A percentile compares a stretch with the other conserved stretches of the same genome.
These are phyloP conservation scores for Zoanthus gigantus DNA, from an alignment of 92 coral and sea anemone genomes.

Conservation along the genomic window DNA sequence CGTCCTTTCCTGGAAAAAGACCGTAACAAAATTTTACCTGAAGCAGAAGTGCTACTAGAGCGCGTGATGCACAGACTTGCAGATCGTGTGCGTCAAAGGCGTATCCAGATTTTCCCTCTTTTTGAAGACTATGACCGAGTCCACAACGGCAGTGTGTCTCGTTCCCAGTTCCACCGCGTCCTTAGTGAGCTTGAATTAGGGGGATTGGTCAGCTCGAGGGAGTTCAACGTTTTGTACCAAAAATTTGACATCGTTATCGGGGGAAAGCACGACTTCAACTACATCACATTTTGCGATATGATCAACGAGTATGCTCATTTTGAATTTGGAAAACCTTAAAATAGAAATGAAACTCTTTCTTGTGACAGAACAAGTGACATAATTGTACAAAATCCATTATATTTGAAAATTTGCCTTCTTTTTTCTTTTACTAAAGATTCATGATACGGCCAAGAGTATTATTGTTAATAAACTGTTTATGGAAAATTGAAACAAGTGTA, in stretches of 20 bases:
- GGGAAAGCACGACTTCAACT: conserved; percentile 95
- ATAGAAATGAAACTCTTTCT: background rate
- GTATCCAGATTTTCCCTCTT: conserved; percentile 98
- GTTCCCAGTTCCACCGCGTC: conserved; percentile 97
- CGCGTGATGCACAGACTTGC: conserved; percentile 98
- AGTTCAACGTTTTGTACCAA: conserved; percentile 84
- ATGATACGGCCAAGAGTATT: background rate
- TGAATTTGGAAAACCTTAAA: conserved; percentile 90
- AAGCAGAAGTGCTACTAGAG: conserved; percentile 84
- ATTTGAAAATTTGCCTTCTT: background rate
- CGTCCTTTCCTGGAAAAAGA: conserved; percentile 84
- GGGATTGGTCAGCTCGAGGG: conserved; percentile 92
- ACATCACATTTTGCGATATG: conserved; percentile 93
- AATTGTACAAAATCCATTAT: too few species aligned
- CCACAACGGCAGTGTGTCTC: conserved; percentile 98
- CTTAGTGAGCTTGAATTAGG: conserved; percentile 97
- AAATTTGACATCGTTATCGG: conserved; percentile 96
- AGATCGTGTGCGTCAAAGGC: conserved; percentile 96
- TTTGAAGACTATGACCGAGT: conserved; percentile 99
- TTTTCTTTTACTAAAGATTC: background rate
- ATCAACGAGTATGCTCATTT: conserved; percentile 93
- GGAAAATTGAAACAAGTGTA: background rate
- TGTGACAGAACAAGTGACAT: too few species aligned
- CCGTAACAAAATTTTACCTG: conserved; percentile 77
- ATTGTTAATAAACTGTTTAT: background rate